Conservation (phyloP, 2,888 invertebrate species). For the Nemapogon koenigi region DNA sequence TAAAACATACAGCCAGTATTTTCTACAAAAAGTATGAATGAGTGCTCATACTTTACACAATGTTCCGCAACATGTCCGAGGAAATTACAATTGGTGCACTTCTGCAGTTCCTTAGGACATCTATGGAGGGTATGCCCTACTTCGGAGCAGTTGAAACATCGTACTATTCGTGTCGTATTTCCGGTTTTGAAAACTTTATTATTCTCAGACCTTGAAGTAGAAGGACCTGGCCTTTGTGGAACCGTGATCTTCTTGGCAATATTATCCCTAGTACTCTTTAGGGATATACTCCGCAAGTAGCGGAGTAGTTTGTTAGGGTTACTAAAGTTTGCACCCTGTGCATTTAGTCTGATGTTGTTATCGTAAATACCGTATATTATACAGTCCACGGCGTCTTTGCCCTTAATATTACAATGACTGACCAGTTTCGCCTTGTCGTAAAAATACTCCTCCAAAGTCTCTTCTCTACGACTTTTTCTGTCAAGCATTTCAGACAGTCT, state of each 20-base stretch:
- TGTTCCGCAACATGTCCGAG: background rate
- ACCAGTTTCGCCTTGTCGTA: slow-evolving; percentile 10
- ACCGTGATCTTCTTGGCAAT: no score
- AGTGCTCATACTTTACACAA: background rate
- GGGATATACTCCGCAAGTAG: no score
- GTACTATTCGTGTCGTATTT: no score
- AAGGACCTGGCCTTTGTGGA: no score
- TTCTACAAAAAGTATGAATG: no score
- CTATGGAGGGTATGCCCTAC: background rate
- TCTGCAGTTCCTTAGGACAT: background rate
- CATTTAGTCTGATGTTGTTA: background rate
- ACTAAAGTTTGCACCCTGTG: no score
- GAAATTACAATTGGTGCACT: background rate
- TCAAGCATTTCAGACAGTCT: slow-evolving; percentile 12
- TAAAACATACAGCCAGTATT: no score
- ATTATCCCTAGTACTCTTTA: no score
- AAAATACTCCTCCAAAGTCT: slow-evolving; percentile 15
- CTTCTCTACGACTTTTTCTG: slow-evolving; percentile 11
- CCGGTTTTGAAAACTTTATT: no score
- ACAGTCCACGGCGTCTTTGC: slow-evolving; percentile 4
- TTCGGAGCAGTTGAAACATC: background rate
- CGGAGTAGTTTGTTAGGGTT: no score
- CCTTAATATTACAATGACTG: background rate
- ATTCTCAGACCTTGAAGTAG: no score
- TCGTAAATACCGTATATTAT: background rate